Evolutionary conservation across 64 coral and sea anemone genomes (phyloP).

Genomic region (Platygyra sinensis): DNA sequence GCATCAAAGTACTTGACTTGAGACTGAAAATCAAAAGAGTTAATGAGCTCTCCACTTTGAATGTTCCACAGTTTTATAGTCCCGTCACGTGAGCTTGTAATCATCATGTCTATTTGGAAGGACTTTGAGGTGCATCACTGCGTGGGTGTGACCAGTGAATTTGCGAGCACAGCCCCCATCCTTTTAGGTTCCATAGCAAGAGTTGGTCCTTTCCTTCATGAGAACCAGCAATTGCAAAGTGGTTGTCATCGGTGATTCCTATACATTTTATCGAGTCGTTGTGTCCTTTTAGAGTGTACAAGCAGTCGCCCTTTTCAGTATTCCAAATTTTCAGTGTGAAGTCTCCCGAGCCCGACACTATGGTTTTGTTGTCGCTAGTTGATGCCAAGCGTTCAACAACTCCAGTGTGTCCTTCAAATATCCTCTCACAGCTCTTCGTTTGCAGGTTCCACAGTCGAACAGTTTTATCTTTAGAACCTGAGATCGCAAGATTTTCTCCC

Average conservation of each 20-base stretch:
- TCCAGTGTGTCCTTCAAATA: slow-evolving; percentile 59
- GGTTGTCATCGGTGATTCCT: slow-evolving; percentile 62
- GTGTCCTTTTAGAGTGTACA: slow-evolving; percentile 54
- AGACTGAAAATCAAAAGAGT: slow-evolving; percentile 87
- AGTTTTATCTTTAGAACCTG: slow-evolving; percentile 82
- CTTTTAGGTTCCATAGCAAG: slow-evolving; percentile 67
- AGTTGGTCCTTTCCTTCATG: slow-evolving; percentile 79
- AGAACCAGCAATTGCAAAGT: slow-evolving; percentile 71
- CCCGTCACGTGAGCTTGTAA: slow-evolving; percentile 86
- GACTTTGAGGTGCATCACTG: slow-evolving; percentile 72
- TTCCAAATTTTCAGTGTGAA: slow-evolving; percentile 72
- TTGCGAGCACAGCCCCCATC: slow-evolving; percentile 44
- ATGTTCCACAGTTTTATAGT: slow-evolving; percentile 83
- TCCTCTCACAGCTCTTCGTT: slow-evolving; percentile 36
- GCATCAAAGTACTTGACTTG: slow-evolving; percentile 82
- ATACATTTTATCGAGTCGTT: slow-evolving; percentile 71
- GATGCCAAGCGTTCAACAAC: slow-evolving; percentile 63
- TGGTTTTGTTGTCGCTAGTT: slow-evolving; percentile 40
- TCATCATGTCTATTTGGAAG: slow-evolving; percentile 20
- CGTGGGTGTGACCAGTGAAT: slow-evolving; percentile 73
- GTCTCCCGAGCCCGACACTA: slow-evolving; percentile 80
- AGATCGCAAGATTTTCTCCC: slow-evolving; percentile 55
- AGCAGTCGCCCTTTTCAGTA: slow-evolving; percentile 5
- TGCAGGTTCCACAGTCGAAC: slow-evolving; percentile 68
- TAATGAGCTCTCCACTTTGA: slow-evolving; percentile 43